Conservation (phyloP, 2,797 vertebrate genomes). For the Muscicapa striata region DNA sequence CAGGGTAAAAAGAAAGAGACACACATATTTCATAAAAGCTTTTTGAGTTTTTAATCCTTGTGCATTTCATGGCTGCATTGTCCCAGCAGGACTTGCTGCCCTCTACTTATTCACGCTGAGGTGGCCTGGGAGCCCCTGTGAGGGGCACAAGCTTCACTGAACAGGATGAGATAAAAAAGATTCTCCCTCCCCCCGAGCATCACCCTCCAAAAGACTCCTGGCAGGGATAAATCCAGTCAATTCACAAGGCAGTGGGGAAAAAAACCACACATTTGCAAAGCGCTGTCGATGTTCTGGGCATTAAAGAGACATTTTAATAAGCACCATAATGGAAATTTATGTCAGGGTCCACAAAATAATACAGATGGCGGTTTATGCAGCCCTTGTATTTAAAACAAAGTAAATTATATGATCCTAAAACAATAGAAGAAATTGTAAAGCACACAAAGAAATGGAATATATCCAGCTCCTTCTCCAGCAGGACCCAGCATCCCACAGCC, state of each 20-base stretch:
- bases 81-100: neutral
- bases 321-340: slow-evolving; percentile 58
- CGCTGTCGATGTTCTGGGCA: neutral
- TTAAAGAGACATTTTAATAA: slow-evolving; percentile 63
- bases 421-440: slow-evolving; percentile 28
- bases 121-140: neutral
- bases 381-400: slow-evolving; percentile 53
- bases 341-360: slow-evolving; percentile 58
- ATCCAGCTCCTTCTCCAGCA: neutral
- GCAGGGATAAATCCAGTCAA: neutral
- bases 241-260: neutral
- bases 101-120: neutral
- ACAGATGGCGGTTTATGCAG: slow-evolving; percentile 38
- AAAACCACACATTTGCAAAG: neutral
- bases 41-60: neutral
- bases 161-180: neutral
- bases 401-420: slow-evolving; percentile 53
- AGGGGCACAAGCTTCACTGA: neutral
- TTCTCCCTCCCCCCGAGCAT: neutral
- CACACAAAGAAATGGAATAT: neutral
- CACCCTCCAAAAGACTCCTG: neutral
- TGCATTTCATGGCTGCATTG: neutral
- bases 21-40: neutral
- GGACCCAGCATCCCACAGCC: neutral
- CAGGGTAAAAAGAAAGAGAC: neutral